Base-by-base conservation (phyloP, 2,113 vertebrate genomes). In the Jaculus jaculus region DNA sequence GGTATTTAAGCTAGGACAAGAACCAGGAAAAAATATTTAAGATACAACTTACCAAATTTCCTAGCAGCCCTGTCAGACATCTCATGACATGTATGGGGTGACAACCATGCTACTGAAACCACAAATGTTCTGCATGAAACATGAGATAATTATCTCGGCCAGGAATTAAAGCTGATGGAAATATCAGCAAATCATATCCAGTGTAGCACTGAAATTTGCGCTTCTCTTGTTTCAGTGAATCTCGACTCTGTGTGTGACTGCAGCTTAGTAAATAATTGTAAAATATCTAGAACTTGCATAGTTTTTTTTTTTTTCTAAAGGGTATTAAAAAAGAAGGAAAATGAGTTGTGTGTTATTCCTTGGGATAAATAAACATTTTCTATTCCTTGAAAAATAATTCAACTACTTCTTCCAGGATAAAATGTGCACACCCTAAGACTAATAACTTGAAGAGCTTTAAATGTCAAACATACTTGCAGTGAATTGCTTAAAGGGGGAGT, bases 241-340 rank as follows among this genome's bases (percentile, higher is more conserved):
- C 84, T 42, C 23, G 94, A 15, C 24, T 66, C 16, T 82, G 88
- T 94, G 34, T 84, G 32, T 47, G 80, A 87, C 39, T 79, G 5
- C 32, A 54, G 5, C 30, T 93, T 78, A 78, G 20, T 47, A 69
- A 84, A 80, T 66, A 71, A 87, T 75, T 87, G 28, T 88, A 42
- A 88, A 87, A 39, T 51, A 28, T 2, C 71, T 80, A 20, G 60
- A 79, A 32, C 68, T 68, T 8, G 5, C n/a, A 51, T 68, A 63
- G 79, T 75, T 60, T 26, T 39, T 81, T 94, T 81, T 94, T 92
- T 92, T 84, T 95, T 10, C 51, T 12, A 63, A 75, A 84, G 42
- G 26, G 2, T 82, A 63, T 93, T 91, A 39, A 39, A 16, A 39
- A 39, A 16, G 37, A 54, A 95, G 28, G 80, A n/a, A 90, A 80